Conservation (phyloP, 1,140 invertebrate genomes). For the Lethrus apterus region DNA sequence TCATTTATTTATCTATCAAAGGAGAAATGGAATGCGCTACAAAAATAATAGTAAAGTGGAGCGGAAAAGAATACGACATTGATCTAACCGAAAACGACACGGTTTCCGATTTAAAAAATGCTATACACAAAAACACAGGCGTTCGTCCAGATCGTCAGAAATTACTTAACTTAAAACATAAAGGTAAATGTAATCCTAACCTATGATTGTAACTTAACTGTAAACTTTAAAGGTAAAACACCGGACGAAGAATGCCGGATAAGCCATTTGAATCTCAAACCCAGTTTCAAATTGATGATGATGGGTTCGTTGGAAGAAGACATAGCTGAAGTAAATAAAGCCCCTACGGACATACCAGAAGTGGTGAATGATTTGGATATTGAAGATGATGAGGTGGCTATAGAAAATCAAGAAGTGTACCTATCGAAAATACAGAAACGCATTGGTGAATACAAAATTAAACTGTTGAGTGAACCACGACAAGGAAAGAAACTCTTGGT, state of each 20-base stretch:
- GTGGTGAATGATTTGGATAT: constrained; percentile 84
- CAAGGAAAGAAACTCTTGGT: constrained; percentile 85
- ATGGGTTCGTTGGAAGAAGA: constrained; percentile 92
- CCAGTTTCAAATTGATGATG: constrained; percentile 93
- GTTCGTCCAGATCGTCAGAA: constrained; percentile 87
- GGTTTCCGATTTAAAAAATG: constrained; percentile 69
- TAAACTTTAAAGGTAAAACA: constrained; percentile 59
- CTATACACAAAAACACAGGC: constrained; percentile 71
- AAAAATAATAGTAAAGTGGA: constrained; percentile 81
- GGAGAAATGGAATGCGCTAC: constrained; percentile 12
- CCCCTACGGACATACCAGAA: constrained; percentile 72
- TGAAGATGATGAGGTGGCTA: constrained; percentile 78
- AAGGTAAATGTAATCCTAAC: constrained; percentile 54
- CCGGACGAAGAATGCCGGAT: constrained; percentile 68
- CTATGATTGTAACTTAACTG: not conserved
- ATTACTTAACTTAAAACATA: constrained; percentile 83
- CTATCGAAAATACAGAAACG: constrained; percentile 73
- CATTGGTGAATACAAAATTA: constrained; percentile 80
- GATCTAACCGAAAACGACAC: constrained; percentile 63
- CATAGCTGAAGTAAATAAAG: constrained; percentile 70
- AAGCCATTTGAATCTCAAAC: constrained; percentile 66
- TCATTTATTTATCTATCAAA: not conserved
- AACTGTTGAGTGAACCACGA: constrained; percentile 71
- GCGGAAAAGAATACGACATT: constrained; percentile 76
- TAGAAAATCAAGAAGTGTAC: constrained; percentile 65